Evolutionary conservation across 2,797 vertebrate species (phyloP).

Genomic region (Acestrorhynchus altus): DNA sequence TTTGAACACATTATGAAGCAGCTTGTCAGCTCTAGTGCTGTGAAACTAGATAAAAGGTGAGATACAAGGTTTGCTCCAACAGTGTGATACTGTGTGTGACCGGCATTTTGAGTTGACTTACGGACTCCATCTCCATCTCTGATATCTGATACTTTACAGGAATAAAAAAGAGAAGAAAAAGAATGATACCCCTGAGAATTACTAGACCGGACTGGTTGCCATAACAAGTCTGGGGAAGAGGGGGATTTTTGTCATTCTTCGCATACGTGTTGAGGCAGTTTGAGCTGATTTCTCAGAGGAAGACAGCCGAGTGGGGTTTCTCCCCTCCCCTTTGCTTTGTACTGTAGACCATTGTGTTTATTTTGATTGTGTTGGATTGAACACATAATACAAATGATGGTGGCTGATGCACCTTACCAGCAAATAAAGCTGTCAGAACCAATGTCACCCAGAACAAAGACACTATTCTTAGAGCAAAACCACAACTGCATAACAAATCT

Average conservation of each 20-base stretch:
- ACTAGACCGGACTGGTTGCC: conserved; percentile 21
- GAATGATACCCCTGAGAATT: conserved; percentile 39
- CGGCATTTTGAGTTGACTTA: conserved; percentile 50
- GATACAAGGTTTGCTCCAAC: too few species aligned
- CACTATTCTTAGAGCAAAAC: not conserved
- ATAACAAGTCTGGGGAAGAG: conserved; percentile 30
- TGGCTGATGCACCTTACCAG: not conserved
- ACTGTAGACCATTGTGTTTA: not conserved
- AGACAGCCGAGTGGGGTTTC: not conserved
- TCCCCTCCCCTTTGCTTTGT: conserved; percentile 1
- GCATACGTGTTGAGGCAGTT: conserved; percentile 15
- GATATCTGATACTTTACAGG: conserved; percentile 20
- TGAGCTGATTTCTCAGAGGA: not conserved
- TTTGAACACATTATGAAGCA: too few species aligned
- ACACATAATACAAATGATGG: conserved; percentile 1
- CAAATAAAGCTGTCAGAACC: not conserved
- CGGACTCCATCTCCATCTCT: conserved; percentile 29
- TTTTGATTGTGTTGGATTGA: conserved; percentile 5
- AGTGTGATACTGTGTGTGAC: too few species aligned
- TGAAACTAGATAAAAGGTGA: too few species aligned
- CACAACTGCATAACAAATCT: not conserved
- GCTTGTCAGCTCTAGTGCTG: too few species aligned
- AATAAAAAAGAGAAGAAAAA: conserved; percentile 14
- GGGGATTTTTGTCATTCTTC: conserved; percentile 45
- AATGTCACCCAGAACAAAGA: not conserved